A percentile compares a stretch with the other conserved stretches of the same genome.
Evolutionary conservation across 2,113 vertebrate species (phyloP).

Genomic region (Athene noctua): DNA sequence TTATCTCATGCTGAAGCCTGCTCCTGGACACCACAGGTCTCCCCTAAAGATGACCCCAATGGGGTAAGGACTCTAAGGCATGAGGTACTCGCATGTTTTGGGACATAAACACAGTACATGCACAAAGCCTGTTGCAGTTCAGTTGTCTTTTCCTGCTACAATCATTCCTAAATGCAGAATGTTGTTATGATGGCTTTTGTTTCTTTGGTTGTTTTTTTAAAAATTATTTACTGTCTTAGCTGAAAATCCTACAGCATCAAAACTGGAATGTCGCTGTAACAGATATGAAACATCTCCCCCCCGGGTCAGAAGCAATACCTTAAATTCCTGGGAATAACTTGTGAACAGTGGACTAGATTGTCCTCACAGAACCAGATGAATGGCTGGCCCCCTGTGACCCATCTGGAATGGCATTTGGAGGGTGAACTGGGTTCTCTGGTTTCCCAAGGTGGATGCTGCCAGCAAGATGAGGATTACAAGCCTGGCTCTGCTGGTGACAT

Average conservation of each 20-base stretch:
- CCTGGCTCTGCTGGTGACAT: not conserved
- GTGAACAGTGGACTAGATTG: not conserved
- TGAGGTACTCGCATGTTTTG: not conserved
- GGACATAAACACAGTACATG: fast-evolving
- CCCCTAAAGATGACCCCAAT: not conserved
- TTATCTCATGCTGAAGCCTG: not conserved
- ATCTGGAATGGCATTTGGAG: not conserved
- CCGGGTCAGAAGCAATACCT: fast-evolving
- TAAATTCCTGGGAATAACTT: not conserved
- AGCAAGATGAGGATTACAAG: not conserved
- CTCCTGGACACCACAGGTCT: not conserved
- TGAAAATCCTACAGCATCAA: not conserved
- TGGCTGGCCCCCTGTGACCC: fast-evolving
- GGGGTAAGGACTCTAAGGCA: not conserved
- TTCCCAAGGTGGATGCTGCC: not conserved
- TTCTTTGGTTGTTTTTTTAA: too few relatives aligned
- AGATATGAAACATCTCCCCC: not conserved
- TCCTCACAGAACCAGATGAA: not conserved
- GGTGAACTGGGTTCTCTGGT: not conserved
- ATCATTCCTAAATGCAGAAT: not conserved
- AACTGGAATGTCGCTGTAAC: not conserved
- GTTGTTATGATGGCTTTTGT: not conserved
- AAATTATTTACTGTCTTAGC: not conserved
- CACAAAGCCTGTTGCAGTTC: not conserved
- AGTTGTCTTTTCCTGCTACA: not conserved